Base-by-base conservation (phyloP, 2,113 vertebrate species). In the Proterorhinus semilunaris region DNA sequence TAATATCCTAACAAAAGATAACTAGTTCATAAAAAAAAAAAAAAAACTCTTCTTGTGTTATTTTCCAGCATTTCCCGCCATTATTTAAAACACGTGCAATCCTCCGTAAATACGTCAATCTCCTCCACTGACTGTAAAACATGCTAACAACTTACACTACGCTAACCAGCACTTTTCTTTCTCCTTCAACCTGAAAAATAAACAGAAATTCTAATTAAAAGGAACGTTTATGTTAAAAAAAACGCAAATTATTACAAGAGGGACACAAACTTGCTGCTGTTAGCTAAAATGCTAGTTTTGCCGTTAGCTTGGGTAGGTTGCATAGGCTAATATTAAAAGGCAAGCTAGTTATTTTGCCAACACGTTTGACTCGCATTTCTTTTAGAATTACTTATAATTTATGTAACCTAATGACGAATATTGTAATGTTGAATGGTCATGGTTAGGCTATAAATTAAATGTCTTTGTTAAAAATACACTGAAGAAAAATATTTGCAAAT, bases 21-120 rank as follows among this genome's bases (percentile, higher is more conserved):
- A 36, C 27, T 36, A 36, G 2, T 36, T 36, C 2, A 36, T 36
- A 3, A 2, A 36, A 36, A 36, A 36, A 2, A 16, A 27, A 10
- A 55, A 21, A 55, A 43, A 50, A 11, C 61, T 52, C 6, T 21
- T 46, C 8, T 63, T 10, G 69, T 62, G 46, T 36, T 49, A 68
- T 74, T 63, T n/a, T 78, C 77, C 82, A 86, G 70, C 79, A 74
- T 79, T 75, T 57, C 46, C 74, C 1, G 65, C 65, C 78, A 79
- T 80, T 84, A 36, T 86, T 78, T 77, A 58, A 72, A 71, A 58
- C 6, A 12, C 50, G 43, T 27, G 48, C 21, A 36, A 66, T 13
- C 42, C 15, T 8, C 27, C 48, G 7, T 59, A 8, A 11, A 1
- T 13, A 42, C 7, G 1, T 3, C 52, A 10, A 10, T 27, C 13